Evolutionary conservation across 2,113 vertebrate genomes (phyloP), one percentile per base, ranked within the genome.

Genomic region (Hystrix cristata): DNA sequence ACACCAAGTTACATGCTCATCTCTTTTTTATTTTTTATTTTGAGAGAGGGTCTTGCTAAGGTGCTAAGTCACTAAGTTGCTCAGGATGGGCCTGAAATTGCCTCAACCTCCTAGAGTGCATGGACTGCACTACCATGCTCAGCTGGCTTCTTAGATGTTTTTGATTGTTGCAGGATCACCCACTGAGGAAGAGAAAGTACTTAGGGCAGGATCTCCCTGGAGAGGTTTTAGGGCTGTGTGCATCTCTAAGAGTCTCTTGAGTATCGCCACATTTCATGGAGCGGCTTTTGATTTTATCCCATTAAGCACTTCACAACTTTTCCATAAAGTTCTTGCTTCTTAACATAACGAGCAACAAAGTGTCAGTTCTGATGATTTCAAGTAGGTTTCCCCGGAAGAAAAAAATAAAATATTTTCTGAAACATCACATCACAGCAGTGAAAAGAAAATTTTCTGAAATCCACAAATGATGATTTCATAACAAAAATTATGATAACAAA

Each of bases 351-450:
- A 27, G 60, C 38, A 43, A 48, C 31, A 48, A 81, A 90, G 34
- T 46, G 9, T 11, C 48, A 72, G 21, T 38, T 34, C 14, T 82
- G n/a, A 64, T 64, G 53, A 34, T 48, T 86, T 81, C 48, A 69
- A 90, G 15, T 34, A 74, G 21, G 4, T 51, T 51, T 19, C 10
- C 91, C 19, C 48, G 64, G 82, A 27, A 91, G 18, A 84, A 91
- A 13, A 91, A 92, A 90, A 76, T n/a, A 60, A 81, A 85, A 25
- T 21, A 90, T 31, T 60, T 55, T 69, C 16, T 87, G 82, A 82
- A 78, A 65, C 34, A 53, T 38, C 31, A 60, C 14, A 59, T 48
- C 16, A 65, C 27, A 88, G 53, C 7, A 2, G 34, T 38, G 8
- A 64, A 95, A 85, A 85, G 25, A 60, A 55, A 93, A 62, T 31